These are phyloP conservation scores for Terrapene triunguis DNA, from an alignment of 2,113 vertebrate genomes.

Conservation along the genomic window DNA sequence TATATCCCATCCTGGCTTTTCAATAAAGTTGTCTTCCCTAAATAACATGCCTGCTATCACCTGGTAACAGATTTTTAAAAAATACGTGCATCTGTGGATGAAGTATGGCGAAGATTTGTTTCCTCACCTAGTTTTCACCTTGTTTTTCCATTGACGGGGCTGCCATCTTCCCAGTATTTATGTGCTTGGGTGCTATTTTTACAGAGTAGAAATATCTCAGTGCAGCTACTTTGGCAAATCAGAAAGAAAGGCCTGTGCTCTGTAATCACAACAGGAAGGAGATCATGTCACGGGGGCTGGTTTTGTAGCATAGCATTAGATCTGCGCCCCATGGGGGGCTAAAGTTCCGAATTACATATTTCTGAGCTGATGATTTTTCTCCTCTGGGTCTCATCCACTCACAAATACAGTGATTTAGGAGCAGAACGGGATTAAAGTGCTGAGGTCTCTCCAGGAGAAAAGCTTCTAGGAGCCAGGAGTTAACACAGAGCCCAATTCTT, in stretches of 20 bases:
- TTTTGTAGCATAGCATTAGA: not conserved
- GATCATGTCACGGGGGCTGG: not conserved
- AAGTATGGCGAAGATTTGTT: not conserved
- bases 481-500: no score
- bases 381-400: not conserved
- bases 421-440: not conserved
- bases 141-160: not conserved
- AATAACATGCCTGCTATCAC: not conserved
- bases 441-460: no score
- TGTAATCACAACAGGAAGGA: not conserved
- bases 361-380: not conserved
- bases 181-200: not conserved
- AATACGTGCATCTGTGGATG: accelerated
- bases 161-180: not conserved
- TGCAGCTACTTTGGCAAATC: not conserved
- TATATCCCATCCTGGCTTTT: not conserved
- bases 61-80: not conserved
- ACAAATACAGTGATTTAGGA: not conserved
- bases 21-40: not conserved
- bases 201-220: not conserved
- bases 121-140: not conserved
- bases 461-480: no score
- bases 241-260: not conserved
- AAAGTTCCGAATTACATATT: not conserved
- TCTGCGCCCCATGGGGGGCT: not conserved